Percentiles rank a stretch among this genome's conserved stretches.
These are phyloP conservation scores for Apis laboriosa DNA, from an alignment of 1,140 invertebrate genomes.

Conservation along the genomic window DNA sequence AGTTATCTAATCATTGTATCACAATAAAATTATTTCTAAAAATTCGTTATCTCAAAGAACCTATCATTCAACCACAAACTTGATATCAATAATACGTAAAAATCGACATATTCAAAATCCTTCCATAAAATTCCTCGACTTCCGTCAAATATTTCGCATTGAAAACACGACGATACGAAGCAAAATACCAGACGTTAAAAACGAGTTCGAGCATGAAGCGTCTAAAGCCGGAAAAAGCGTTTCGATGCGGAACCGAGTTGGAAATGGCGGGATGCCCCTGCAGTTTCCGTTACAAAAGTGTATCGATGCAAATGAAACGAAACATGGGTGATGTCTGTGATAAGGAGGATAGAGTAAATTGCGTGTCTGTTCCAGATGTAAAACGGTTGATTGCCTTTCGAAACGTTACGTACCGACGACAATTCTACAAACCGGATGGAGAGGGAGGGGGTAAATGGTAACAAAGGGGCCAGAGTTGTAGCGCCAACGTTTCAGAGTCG, in stretches of 20 bases:
- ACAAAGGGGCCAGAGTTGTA: background rate
- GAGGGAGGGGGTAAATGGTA: background rate
- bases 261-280: background rate
- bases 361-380: constrained; percentile 48
- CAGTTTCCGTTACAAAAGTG: constrained; percentile 3
- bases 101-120: background rate
- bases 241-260: background rate
- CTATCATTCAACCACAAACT: too few relatives aligned
- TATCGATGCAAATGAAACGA: constrained; percentile 43
- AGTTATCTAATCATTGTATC: too few relatives aligned
- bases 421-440: background rate
- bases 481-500: background rate
- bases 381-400: constrained; percentile 57
- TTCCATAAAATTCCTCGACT: background rate
- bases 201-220: background rate
- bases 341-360: constrained; percentile 69
- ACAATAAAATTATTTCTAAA: too few relatives aligned
- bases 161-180: background rate
- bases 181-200: background rate
- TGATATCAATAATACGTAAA: background rate
- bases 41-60: too few relatives aligned
- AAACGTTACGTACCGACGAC: constrained; percentile 24
- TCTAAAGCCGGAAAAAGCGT: background rate
- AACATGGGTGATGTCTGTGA: background rate
- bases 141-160: background rate